Evolutionary conservation across 2,888 invertebrate genomes (phyloP).

Genomic region (Erebia ligea): DNA sequence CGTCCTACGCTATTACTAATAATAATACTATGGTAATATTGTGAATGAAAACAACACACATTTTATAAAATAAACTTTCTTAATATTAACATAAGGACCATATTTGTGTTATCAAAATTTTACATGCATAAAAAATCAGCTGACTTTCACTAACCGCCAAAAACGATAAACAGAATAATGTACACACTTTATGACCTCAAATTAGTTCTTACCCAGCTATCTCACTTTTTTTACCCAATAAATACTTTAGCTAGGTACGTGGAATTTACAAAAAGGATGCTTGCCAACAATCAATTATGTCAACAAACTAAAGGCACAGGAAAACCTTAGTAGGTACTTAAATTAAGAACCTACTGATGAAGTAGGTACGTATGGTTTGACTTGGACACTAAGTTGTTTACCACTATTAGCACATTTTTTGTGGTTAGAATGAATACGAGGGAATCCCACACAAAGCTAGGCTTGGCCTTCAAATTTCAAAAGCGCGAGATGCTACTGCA

Average conservation of each 20-base stretch:
- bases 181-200: not conserved
- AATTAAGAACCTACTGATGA: not conserved
- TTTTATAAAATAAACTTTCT: constrained; percentile 2
- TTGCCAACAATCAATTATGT: not conserved
- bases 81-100: not conserved
- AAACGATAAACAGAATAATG: not conserved
- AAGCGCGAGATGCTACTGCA: constrained; percentile 7
- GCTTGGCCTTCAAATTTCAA: not conserved
- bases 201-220: not conserved
- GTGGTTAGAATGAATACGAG: not conserved
- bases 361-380: not conserved
- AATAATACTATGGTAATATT: not conserved
- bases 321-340: not conserved
- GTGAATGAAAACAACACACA: constrained; percentile 4
- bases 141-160: constrained; percentile 10
- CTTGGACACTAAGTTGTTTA: not conserved
- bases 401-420: not conserved
- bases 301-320: not conserved
- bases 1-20: constrained; percentile 1
- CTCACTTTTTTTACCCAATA: not conserved
- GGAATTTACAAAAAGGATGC: not conserved
- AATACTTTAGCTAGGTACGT: not conserved
- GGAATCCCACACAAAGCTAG: constrained; percentile 2
- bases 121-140: constrained; percentile 18
- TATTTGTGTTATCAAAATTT: not conserved